A percentile compares a stretch with the other conserved stretches of the same genome.
Evolutionary conservation across 2,888 invertebrate genomes (phyloP).

Genomic region (Charanyca ferruginea): DNA sequence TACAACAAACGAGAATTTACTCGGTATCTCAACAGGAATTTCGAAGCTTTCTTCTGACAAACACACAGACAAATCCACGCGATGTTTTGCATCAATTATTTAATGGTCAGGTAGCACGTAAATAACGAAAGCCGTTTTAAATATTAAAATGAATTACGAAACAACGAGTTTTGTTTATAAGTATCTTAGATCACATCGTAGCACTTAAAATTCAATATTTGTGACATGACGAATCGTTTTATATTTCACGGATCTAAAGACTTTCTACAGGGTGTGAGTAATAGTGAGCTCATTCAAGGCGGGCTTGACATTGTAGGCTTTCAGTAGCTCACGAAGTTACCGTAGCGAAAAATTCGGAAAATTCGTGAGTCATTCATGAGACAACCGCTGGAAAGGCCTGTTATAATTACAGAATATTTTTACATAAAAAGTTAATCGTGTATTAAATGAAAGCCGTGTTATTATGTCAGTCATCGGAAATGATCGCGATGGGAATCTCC

Average conservation of each 20-base stretch:
- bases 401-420: constrained; percentile 77
- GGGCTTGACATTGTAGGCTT: constrained; percentile 81
- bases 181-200: constrained; percentile 47
- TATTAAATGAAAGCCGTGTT: constrained; percentile 79
- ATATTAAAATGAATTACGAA: constrained; percentile 57
- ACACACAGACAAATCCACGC: constrained; percentile 48
- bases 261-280: constrained; percentile 84
- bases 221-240: constrained; percentile 74
- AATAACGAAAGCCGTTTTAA: constrained; percentile 53
- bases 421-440: constrained; percentile 71
- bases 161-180: constrained; percentile 54
- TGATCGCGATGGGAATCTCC: constrained; percentile 76
- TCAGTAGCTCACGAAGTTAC: constrained; percentile 71
- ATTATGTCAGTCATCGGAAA: constrained; percentile 76
- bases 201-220: constrained; percentile 71
- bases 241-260: constrained; percentile 74
- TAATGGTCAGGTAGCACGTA: constrained; percentile 59
- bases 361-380: constrained; percentile 85
- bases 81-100: constrained; percentile 60
- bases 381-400: constrained; percentile 85
- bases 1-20: constrained; percentile 20
- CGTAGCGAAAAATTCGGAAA: constrained; percentile 84
- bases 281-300: constrained; percentile 73
- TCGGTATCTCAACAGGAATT: constrained; percentile 34
- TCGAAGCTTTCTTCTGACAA: constrained; percentile 34